These are phyloP conservation scores for Poliocrania exsul DNA, from an alignment of 2,797 vertebrate genomes.

Conservation along the genomic window DNA sequence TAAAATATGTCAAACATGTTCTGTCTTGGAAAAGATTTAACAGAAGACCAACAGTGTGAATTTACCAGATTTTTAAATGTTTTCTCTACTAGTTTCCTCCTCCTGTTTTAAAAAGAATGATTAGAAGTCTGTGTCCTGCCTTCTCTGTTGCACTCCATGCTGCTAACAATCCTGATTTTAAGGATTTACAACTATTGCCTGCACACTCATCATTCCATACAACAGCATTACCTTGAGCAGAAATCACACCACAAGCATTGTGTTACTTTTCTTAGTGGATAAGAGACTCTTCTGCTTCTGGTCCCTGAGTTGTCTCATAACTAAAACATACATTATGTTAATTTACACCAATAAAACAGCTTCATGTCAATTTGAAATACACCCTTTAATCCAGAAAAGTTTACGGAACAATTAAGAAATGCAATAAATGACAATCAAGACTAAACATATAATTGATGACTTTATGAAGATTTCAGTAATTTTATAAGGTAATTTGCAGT, in stretches of 20 bases:
- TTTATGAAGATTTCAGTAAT: slow-evolving; percentile 48
- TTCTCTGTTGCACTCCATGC: neutral
- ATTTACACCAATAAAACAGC: slow-evolving; percentile 27
- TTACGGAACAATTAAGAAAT: slow-evolving; percentile 48
- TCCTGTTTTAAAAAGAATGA: neutral
- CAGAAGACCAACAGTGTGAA: neutral
- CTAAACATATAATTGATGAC: slow-evolving; percentile 30
- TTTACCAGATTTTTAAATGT: neutral
- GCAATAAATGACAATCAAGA: slow-evolving; percentile 56
- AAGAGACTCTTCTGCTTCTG: neutral
- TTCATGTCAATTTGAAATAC: slow-evolving; percentile 22
- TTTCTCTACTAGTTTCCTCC: neutral
- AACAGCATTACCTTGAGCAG: neutral
- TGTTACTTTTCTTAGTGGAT: neutral
- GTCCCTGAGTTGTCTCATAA: neutral
- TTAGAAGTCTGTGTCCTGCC: neutral
- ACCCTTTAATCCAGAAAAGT: slow-evolving; percentile 39
- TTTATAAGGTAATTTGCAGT: slow-evolving; percentile 62
- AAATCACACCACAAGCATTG: neutral
- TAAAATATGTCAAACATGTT: neutral
- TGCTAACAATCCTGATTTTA: neutral
- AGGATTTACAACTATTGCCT: neutral
- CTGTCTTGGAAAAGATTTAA: neutral
- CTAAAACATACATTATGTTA: neutral
- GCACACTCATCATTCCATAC: neutral